Evolutionary conservation across 2,113 vertebrate species (phyloP), one percentile per base, ranked within the genome.

Genomic region (Oncorhynchus mykiss): DNA sequence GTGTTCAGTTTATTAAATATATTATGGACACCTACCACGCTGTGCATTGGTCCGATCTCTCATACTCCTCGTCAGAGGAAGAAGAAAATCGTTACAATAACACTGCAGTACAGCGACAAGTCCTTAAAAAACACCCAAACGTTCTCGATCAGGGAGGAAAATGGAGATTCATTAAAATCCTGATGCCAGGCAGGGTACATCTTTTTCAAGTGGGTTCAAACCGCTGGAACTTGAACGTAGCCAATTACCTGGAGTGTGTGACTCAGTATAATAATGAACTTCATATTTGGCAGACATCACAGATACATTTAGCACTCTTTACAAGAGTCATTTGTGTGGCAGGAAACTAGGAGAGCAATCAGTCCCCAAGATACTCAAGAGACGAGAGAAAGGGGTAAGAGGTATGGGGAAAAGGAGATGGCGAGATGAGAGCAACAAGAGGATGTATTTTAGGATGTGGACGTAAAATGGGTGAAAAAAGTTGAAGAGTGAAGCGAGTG

Each of bases 171-270:
- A 62, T 62, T 62, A 62, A 22, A 62, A 62, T 16, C 13, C 59
- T 22, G n/a, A 62, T 62, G 59, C n/a, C n/a, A 22, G 9, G 39
- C 51, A 16, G 59, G 59, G 9, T 22, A 62, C 59, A 62, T 62
- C 5, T 62, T 62, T 54, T 62, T 62, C 59, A 62, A 62, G 59
- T 24, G 9, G 59, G 59, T 62, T 24, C 59, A 62, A 62, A n/a
- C 2, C 8, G 59, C 59, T 62, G 59, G 59, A 62, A 62, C n/a
- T 24, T 8, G 59, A 11, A 62, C 20, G n/a, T 22, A 24, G 59
- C 59, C 51, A 62, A 62, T 62, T 62, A 62, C 59, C 59, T 62
- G 20, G n/a, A 62, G 59, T 62, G 59, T 60, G 13, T 62, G 59
- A 24, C 59, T 62, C 59, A 62, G 59, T 62, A 22, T 13, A 24